Evolutionary conservation across 1,140 invertebrate genomes (phyloP).

Genomic region (Ganaspis sp.): DNA sequence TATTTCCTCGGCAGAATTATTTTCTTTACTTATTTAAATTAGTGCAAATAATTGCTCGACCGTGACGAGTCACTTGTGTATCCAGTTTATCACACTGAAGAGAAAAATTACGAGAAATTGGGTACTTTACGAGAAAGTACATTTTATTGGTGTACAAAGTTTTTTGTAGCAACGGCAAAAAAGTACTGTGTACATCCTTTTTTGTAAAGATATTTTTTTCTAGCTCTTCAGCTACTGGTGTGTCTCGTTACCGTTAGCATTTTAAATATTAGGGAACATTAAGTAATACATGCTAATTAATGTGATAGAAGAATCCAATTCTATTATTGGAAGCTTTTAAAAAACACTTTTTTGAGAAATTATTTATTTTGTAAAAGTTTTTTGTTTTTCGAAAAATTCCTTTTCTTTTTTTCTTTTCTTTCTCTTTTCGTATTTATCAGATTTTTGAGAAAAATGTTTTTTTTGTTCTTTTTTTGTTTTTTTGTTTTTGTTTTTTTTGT

Average conservation of each 20-base stretch:
- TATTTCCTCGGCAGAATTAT: constrained; percentile 34
- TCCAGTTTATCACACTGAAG: neutral
- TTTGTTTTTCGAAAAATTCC: neutral
- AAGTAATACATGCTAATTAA: neutral
- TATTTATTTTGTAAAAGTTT: neutral
- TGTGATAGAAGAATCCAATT: constrained; percentile 14
- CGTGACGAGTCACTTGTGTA: neutral
- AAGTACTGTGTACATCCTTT: no score
- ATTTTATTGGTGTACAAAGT: neutral
- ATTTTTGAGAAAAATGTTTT: no score
- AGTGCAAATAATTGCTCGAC: neutral
- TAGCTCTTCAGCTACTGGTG: neutral
- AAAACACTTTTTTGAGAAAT: neutral
- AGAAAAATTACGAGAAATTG: neutral
- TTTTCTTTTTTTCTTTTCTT: no score
- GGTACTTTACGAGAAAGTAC: neutral
- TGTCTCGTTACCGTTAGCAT: neutral
- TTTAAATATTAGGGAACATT: constrained; percentile 3
- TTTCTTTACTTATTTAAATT: neutral
- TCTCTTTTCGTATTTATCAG: no score
- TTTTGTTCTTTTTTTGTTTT: no score
- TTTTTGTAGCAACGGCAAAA: no score
- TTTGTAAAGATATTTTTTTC: neutral
- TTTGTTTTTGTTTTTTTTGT: no score
- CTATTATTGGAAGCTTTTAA: neutral